Percentiles rank a stretch among this genome's conserved stretches.
Conservation (phyloP, 2,113 vertebrate species). For the Rattus rattus region DNA sequence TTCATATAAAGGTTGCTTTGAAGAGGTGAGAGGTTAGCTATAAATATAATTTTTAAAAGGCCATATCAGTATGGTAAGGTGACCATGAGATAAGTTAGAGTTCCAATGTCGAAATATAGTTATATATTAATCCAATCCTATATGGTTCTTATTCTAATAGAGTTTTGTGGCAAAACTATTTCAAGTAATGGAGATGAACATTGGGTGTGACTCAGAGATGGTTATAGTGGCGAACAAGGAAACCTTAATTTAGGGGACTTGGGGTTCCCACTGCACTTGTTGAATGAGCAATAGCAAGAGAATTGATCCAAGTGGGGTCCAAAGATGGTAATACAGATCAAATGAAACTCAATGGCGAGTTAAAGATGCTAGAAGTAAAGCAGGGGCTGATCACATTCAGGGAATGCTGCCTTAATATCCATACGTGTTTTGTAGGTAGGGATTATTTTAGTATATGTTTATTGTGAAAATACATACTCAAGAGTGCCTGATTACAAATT, state of each 20-base stretch:
- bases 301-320: not conserved
- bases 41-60: not conserved
- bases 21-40: not conserved
- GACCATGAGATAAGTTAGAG: not conserved
- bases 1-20: not conserved
- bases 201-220: not conserved
- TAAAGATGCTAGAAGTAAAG: not conserved
- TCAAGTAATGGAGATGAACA: not conserved
- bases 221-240: not conserved
- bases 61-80: fast-evolving
- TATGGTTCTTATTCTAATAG: not conserved
- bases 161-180: not conserved
- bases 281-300: not conserved
- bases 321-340: not conserved
- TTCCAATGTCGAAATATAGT: not conserved
- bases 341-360: not conserved
- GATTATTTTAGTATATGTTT: not conserved
- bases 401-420: not conserved
- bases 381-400: not conserved
- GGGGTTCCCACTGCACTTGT: fast-evolving
- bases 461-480: not conserved
- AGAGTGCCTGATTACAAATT: not conserved
- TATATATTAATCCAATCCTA: not conserved
- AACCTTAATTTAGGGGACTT: not conserved
- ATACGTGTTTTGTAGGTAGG: not conserved